Percentiles rank a stretch among this genome's conserved stretches.
phyloP scores from a whole-genome alignment of 64 coral and sea anemone genomes.

The Porites lutea region DNA sequence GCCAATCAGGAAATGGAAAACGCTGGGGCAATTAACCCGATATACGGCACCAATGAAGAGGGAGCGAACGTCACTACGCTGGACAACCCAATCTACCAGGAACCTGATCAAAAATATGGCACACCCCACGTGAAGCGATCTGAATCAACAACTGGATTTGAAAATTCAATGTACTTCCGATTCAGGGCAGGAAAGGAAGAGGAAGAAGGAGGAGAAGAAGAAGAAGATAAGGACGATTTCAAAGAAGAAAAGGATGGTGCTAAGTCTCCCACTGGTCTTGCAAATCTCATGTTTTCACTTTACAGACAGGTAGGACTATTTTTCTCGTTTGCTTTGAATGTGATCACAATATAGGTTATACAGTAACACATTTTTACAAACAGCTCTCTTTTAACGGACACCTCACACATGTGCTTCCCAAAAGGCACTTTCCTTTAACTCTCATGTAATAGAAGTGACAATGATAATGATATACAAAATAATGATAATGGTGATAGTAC shows the following conservation, averaged over 20 bases:
- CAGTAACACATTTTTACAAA: too few relatives aligned
- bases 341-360: too few relatives aligned
- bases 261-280: background rate
- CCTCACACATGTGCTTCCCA: too few relatives aligned
- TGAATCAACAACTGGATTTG: conserved; percentile 7
- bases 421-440: too few relatives aligned
- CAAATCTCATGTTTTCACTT: conserved; percentile 23
- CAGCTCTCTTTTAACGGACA: too few relatives aligned
- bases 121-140: background rate
- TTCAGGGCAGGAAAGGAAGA: background rate
- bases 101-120: background rate
- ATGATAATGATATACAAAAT: too few relatives aligned
- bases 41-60: conserved; percentile 33
- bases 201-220: background rate
- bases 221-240: too few relatives aligned
- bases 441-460: too few relatives aligned
- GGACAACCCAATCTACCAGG: conserved; percentile 47
- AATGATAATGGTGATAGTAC: too few relatives aligned
- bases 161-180: conserved; percentile 15
- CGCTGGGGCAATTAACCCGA: conserved; percentile 10
- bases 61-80: background rate
- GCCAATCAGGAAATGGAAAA: conserved; percentile 32
- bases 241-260: background rate
- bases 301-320: background rate
- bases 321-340: too few relatives aligned